phyloP scores from a whole-genome alignment of 2,797 vertebrate genomes.

The Otolemur crassicaudatus region DNA sequence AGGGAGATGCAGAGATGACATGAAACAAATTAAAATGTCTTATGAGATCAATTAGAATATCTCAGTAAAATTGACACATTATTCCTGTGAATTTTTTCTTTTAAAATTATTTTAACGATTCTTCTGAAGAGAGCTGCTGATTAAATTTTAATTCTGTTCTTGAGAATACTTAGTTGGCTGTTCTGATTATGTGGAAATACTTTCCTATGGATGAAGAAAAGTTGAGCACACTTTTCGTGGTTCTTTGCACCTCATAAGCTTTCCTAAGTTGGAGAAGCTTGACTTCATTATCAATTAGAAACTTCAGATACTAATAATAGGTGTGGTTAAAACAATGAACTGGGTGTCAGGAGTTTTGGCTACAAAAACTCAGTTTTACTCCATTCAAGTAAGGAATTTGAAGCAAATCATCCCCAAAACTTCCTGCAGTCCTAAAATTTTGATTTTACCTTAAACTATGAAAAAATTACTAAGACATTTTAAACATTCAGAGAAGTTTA shows the following conservation, averaged over 20 bases:
- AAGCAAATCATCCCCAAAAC: neutral
- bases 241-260: neutral
- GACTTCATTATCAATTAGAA: conserved; percentile 26
- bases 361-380: neutral
- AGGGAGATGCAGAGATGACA: conserved; percentile 1
- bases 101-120: conserved; percentile 55
- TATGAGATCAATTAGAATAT: conserved; percentile 13
- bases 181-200: conserved; percentile 34
- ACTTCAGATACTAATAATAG: neutral
- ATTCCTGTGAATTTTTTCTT: conserved; percentile 56
- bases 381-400: neutral
- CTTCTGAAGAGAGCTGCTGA: conserved; percentile 57
- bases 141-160: conserved; percentile 66
- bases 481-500: neutral
- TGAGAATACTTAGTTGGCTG: neutral
- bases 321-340: neutral
- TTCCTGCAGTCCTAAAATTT: neutral
- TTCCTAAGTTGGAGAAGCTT: neutral
- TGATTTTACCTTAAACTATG: neutral
- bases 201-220: neutral
- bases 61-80: conserved; percentile 13
- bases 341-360: neutral
- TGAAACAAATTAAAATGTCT: conserved; percentile 49
- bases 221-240: neutral
- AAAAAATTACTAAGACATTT: neutral